Evolutionary conservation across 2,888 invertebrate species (phyloP).

Genomic region (Orchesella flavescens): DNA sequence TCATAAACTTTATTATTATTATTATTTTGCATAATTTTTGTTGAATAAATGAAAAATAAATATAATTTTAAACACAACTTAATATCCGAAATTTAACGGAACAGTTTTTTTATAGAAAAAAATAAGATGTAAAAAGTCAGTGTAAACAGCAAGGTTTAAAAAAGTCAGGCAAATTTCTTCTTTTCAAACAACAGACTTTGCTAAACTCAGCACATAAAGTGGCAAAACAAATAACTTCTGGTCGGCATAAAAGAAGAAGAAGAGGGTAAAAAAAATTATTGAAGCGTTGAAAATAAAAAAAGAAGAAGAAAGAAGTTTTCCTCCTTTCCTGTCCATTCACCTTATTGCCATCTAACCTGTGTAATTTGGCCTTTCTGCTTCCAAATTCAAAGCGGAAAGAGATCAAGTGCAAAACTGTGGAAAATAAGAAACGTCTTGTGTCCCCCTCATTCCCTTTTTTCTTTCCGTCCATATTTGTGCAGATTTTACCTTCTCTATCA

Average conservation of each 20-base stretch:
- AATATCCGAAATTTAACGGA: too few species aligned
- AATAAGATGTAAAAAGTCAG: not conserved
- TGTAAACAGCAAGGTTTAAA: slow-evolving; percentile 33
- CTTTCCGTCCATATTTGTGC: not conserved
- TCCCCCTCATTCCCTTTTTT: not conserved
- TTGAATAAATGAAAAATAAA: too few species aligned
- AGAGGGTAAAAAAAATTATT: slow-evolving; percentile 19
- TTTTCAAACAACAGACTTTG: not conserved
- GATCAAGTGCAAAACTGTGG: slow-evolving; percentile 50
- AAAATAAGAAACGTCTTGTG: slow-evolving; percentile 36
- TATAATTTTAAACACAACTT: too few species aligned
- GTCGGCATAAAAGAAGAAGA: slow-evolving; percentile 8
- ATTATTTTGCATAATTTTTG: too few species aligned
- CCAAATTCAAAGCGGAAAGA: slow-evolving; percentile 17
- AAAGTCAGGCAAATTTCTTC: slow-evolving; percentile 37
- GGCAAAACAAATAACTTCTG: not conserved
- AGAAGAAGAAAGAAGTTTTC: slow-evolving; percentile 6
- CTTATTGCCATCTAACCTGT: not conserved
- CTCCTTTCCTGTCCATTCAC: slow-evolving; percentile 11
- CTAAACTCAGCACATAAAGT: not conserved
- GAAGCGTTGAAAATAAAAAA: slow-evolving; percentile 6
- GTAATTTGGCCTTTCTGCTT: not conserved
- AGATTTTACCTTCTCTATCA: too few species aligned
- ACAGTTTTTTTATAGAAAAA: too few species aligned
- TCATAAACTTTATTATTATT: too few species aligned